These are phyloP conservation scores for Drosophila parthenogenetica DNA, from an alignment of 2,888 invertebrate genomes.

Conservation along the genomic window DNA sequence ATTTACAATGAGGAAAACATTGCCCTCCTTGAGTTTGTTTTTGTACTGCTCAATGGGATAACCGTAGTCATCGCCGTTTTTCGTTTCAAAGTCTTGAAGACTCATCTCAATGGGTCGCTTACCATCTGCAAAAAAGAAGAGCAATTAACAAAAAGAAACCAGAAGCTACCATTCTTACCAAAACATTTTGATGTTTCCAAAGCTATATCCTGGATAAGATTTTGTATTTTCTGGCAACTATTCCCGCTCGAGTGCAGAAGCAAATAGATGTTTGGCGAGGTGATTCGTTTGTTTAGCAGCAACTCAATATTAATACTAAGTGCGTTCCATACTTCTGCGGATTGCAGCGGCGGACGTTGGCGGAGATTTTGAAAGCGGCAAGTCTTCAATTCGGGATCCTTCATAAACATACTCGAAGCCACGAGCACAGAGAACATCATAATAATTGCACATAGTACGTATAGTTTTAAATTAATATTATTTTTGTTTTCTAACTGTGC, in stretches of 20 bases:
- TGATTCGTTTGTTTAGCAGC: constrained; percentile 65
- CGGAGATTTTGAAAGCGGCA: constrained; percentile 67
- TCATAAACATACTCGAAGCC: background rate
- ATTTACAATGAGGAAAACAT: constrained; percentile 81
- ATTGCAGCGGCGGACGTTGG: constrained; percentile 55
- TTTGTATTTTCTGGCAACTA: constrained; percentile 9
- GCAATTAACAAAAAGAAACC: no score
- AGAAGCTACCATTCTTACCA: constrained; percentile 54
- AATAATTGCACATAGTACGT: constrained; percentile 6
- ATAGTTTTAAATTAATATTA: background rate
- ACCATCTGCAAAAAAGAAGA: constrained; percentile 42
- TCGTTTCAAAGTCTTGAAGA: constrained; percentile 66
- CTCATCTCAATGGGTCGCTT: constrained; percentile 63
- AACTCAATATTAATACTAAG: constrained; percentile 68
- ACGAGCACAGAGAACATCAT: constrained; percentile 12
- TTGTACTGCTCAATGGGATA: constrained; percentile 77
- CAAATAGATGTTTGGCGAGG: constrained; percentile 74
- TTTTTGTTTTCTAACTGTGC: background rate
- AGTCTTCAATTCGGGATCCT: constrained; percentile 18
- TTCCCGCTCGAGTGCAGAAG: constrained; percentile 64
- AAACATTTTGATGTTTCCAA: constrained; percentile 72
- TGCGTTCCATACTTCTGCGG: constrained; percentile 60
- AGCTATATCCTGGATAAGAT: constrained; percentile 72
- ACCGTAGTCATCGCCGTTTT: constrained; percentile 74
- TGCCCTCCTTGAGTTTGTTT: constrained; percentile 70